Conservation (phyloP, 2,113 vertebrate species). For the Bolborhynchus lineola region DNA sequence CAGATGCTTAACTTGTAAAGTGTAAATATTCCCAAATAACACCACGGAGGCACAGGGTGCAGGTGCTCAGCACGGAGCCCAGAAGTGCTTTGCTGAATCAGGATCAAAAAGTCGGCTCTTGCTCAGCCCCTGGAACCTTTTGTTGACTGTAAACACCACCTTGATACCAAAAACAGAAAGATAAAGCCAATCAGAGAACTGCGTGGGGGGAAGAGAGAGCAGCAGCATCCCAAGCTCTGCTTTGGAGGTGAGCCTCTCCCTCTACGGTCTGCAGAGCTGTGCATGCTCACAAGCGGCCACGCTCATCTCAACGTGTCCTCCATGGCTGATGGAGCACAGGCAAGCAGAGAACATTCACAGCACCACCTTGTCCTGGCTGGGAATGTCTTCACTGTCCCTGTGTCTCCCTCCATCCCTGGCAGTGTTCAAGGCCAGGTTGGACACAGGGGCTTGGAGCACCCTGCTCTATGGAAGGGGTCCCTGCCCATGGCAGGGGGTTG, state of each 20-base stretch:
- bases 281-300: background rate
- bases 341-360: rapidly evolving
- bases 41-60: background rate
- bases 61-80: background rate
- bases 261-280: background rate
- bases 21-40: background rate
- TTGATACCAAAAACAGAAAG: background rate
- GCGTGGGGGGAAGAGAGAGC: constrained; percentile 26
- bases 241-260: background rate
- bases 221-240: rapidly evolving
- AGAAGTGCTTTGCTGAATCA: background rate
- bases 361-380: background rate
- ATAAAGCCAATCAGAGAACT: background rate
- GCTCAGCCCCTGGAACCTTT: background rate
- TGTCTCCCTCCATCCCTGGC: no score
- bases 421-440: background rate
- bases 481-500: background rate
- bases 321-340: rapidly evolving
- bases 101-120: constrained; percentile 22
- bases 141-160: constrained; percentile 53
- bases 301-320: background rate
- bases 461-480: background rate
- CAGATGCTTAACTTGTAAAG: background rate
- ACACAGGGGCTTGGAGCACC: background rate
- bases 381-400: background rate